Conservation (phyloP, 2,113 vertebrate species). For the Aspidoscelis tigris region DNA sequence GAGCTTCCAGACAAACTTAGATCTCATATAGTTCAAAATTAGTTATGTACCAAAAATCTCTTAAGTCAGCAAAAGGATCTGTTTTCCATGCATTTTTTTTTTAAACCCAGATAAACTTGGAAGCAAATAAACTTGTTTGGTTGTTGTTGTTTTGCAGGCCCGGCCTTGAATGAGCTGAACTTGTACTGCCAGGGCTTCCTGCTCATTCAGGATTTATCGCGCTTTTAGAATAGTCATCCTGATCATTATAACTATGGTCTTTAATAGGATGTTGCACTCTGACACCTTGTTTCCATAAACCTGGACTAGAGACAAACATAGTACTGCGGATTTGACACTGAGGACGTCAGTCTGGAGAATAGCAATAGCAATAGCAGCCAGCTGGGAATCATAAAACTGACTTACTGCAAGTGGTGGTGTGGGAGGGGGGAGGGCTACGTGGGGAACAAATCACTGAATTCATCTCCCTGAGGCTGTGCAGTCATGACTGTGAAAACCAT, state of each 20-base stretch:
- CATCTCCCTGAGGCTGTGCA: neutral
- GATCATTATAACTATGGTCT: neutral
- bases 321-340: neutral
- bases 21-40: neutral
- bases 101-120: neutral
- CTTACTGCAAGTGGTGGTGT: slow-evolving; percentile 1
- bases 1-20: neutral
- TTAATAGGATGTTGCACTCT: neutral
- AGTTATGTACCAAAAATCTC: neutral
- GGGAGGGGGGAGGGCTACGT: neutral
- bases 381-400: slow-evolving; percentile 10
- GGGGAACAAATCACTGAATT: neutral
- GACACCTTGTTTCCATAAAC: neutral
- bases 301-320: neutral
- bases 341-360: neutral
- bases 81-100: neutral
- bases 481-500: neutral
- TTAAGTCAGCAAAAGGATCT: neutral
- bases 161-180: neutral
- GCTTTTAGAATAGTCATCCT: rapidly evolving
- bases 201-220: neutral
- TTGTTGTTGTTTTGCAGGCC: neutral
- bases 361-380: neutral
- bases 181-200: neutral
- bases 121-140: slow-evolving; percentile 5